Evolutionary conservation across 2,113 vertebrate genomes (phyloP).

Genomic region (Antechinus flavipes): DNA sequence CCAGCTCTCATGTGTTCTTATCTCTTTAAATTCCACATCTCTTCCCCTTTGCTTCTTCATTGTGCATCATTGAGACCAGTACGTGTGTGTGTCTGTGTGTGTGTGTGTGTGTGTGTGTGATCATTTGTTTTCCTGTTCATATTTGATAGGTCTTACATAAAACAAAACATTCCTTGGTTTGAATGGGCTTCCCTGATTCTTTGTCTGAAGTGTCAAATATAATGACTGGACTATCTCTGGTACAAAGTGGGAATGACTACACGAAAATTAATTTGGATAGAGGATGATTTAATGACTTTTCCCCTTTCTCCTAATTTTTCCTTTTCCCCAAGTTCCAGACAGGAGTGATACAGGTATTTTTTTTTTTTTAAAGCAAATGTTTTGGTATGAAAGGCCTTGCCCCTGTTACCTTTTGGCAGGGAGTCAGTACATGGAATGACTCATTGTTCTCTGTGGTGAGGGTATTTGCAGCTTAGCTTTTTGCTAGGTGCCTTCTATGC

Average conservation of each 20-base stretch:
- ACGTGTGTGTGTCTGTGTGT: constrained; percentile 79
- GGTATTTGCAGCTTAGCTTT: constrained; percentile 69
- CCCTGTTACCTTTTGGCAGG: constrained; percentile 45
- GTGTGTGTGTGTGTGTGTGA: constrained; percentile 53
- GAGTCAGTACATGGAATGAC: constrained; percentile 47
- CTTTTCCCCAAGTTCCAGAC: constrained; percentile 61
- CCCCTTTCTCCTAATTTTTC: constrained; percentile 64
- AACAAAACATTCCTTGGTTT: constrained; percentile 84
- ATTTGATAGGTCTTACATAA: constrained; percentile 78
- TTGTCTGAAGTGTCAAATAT: constrained; percentile 74
- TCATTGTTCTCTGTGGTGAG: constrained; percentile 41
- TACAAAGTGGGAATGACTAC: constrained; percentile 65
- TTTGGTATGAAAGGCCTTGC: constrained; percentile 59
- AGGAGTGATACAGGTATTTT: constrained; percentile 49
- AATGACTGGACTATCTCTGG: constrained; percentile 67
- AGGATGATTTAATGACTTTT: constrained; percentile 57
- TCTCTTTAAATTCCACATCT: constrained; percentile 83
- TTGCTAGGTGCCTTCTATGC: constrained; percentile 71
- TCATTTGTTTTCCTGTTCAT: constrained; percentile 76
- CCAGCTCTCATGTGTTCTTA: constrained; percentile 61
- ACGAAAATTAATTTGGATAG: constrained; percentile 77
- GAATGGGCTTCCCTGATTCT: constrained; percentile 74
- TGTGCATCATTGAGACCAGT: constrained; percentile 82
- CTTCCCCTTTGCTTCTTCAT: constrained; percentile 81
- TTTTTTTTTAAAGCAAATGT: constrained; percentile 53